Conservation (phyloP, 2,888 invertebrate species). For the Catotricha subobsoleta region DNA sequence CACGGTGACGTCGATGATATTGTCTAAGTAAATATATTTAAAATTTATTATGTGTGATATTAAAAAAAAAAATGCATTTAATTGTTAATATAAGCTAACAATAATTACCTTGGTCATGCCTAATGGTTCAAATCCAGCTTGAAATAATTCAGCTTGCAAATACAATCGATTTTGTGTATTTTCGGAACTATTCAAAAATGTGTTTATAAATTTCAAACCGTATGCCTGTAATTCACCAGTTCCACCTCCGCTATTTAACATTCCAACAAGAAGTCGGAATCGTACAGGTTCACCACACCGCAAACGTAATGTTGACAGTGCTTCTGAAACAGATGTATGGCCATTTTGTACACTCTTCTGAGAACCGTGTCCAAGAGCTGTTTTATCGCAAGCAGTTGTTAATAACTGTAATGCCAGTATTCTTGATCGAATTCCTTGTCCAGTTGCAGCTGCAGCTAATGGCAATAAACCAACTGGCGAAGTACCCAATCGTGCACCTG, state of each 20-base stretch:
- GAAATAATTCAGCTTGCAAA: constrained; percentile 67
- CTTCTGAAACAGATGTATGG: constrained; percentile 75
- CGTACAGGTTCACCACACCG: constrained; percentile 84
- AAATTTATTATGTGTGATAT: no score
- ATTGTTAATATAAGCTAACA: neutral
- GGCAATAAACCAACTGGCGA: constrained; percentile 70
- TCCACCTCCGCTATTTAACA: constrained; percentile 62
- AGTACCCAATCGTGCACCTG: constrained; percentile 53
- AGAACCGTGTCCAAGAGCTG: constrained; percentile 20
- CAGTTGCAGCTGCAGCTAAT: constrained; percentile 71
- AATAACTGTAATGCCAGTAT: constrained; percentile 75
- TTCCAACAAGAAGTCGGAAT: constrained; percentile 77
- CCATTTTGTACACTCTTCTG: constrained; percentile 41
- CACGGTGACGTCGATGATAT: constrained; percentile 43
- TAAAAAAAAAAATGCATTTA: no score
- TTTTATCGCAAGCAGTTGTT: constrained; percentile 59
- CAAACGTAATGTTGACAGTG: constrained; percentile 69
- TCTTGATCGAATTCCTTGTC: constrained; percentile 69
- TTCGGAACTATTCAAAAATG: constrained; percentile 58
- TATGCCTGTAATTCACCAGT: constrained; percentile 57
- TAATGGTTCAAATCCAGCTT: constrained; percentile 53
- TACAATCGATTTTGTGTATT: constrained; percentile 60
- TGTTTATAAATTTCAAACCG: constrained; percentile 60
- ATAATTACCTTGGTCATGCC: constrained; percentile 31
- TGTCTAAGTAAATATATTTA: constrained; percentile 39